Conservation (phyloP, 2,888 invertebrate species). For the Osedax frankpressi region DNA sequence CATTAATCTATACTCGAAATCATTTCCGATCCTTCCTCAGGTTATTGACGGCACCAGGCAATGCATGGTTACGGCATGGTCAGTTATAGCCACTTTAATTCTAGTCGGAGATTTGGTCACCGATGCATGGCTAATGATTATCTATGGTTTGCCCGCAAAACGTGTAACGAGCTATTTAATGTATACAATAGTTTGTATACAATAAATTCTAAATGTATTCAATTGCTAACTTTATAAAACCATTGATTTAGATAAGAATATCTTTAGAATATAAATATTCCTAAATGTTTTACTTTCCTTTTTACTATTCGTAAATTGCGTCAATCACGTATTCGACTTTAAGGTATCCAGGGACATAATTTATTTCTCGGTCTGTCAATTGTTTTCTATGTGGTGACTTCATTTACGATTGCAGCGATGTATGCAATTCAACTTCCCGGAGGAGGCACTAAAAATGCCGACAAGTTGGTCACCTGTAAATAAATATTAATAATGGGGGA, state of each 20-base stretch:
- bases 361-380: neutral
- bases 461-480: neutral
- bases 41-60: slow-evolving; percentile 8
- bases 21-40: no score
- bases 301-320: no score
- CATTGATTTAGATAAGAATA: no score
- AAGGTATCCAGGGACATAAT: neutral
- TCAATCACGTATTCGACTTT: no score
- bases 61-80: slow-evolving; percentile 15
- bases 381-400: neutral
- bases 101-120: slow-evolving; percentile 20
- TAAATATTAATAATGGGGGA: no score
- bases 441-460: neutral
- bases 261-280: no score
- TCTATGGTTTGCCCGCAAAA: slow-evolving; percentile 15
- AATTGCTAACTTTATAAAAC: no score
- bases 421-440: neutral
- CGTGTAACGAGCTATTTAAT: no score
- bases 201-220: no score
- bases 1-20: no score
- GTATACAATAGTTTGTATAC: no score
- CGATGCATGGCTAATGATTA: slow-evolving; percentile 22
- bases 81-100: slow-evolving; percentile 23
- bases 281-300: no score
- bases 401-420: neutral